A percentile compares a stretch with the other conserved stretches of the same genome.
phyloP scores from a whole-genome alignment of 2,797 vertebrate genomes.

The Ctenosaura bakeri region DNA sequence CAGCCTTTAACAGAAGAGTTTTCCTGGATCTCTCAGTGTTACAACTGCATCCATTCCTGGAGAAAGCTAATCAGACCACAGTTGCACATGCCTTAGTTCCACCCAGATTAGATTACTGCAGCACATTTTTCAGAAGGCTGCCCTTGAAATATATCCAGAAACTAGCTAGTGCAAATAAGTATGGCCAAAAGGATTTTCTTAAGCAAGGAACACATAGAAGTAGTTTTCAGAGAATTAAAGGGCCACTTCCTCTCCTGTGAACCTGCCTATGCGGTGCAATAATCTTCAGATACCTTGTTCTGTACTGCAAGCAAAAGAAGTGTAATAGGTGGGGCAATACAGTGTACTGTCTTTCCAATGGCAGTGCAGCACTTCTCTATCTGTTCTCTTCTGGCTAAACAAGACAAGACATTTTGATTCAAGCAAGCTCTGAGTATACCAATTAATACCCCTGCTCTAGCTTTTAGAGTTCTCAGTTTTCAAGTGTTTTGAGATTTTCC shows the following conservation, averaged over 20 bases:
- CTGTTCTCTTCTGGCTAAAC: neutral
- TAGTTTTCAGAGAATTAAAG: no score
- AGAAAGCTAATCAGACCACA: neutral
- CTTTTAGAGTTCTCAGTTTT: neutral
- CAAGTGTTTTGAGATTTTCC: neutral
- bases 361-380: neutral
- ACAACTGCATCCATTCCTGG: neutral
- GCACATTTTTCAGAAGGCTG: no score
- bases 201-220: no score
- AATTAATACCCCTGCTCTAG: neutral
- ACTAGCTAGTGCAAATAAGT: neutral
- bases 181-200: neutral
- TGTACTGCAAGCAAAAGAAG: neutral
- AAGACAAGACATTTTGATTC: neutral
- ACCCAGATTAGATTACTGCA: no score
- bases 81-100: no score
- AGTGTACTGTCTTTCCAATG: no score
- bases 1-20: no score
- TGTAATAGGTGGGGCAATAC: neutral
- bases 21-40: neutral
- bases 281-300: neutral
- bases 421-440: no score
- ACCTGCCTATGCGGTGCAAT: neutral
- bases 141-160: neutral
- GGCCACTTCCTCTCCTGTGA: neutral